A percentile compares a stretch with the other conserved stretches of the same genome.
Evolutionary conservation across 2,113 vertebrate species (phyloP).

Genomic region (Pelodiscus sinensis): DNA sequence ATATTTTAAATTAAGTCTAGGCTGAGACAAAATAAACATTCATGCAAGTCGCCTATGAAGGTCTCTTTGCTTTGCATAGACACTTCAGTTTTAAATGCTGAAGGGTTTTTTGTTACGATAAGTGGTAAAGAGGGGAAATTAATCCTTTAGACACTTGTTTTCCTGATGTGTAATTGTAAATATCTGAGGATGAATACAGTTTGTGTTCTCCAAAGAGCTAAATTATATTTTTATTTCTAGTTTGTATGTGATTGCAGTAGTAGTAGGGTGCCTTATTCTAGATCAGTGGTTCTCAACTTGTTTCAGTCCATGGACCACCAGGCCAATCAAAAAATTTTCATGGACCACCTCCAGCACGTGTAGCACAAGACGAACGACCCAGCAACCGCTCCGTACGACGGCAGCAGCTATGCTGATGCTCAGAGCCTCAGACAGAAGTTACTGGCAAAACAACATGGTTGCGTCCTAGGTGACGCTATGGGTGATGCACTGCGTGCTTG

Average conservation of each 20-base stretch:
- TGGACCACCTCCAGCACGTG: too few species aligned
- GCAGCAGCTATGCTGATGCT: too few species aligned
- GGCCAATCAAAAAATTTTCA: too few species aligned
- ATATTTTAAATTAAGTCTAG: conserved; percentile 46
- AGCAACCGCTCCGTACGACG: too few species aligned
- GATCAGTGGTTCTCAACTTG: too few species aligned
- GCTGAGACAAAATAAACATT: not conserved
- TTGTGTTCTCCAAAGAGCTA: not conserved
- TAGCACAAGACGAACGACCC: too few species aligned
- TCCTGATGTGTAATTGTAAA: not conserved
- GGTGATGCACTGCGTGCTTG: too few species aligned
- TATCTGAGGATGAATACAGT: not conserved
- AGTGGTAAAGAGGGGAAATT: not conserved
- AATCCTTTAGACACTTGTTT: not conserved
- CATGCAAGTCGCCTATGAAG: conserved; percentile 14
- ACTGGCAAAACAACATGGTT: too few species aligned
- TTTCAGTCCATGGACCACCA: too few species aligned
- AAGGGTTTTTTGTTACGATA: conserved; percentile 13
- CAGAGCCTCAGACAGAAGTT: too few species aligned
- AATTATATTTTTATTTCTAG: not conserved
- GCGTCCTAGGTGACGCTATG: too few species aligned
- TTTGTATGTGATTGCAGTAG: fast-evolving
- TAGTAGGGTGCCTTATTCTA: not conserved
- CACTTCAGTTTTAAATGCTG: not conserved
- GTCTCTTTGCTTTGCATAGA: conserved; percentile 1